Conservation (phyloP, 2,113 vertebrate genomes). For the Hystrix cristata region DNA sequence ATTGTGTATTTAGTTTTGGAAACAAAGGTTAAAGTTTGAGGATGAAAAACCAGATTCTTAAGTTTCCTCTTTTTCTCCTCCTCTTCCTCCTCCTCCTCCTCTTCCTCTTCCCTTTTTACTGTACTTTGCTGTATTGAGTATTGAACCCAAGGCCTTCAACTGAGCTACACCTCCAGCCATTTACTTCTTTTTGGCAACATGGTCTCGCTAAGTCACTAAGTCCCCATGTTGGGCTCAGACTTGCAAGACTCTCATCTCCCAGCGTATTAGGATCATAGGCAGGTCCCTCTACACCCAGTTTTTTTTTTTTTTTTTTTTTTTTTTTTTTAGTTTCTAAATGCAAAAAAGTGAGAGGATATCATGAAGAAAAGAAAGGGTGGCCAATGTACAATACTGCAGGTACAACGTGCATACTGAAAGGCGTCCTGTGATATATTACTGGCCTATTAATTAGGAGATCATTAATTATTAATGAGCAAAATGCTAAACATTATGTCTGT, state of each 20-base stretch:
- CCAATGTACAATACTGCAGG: neutral
- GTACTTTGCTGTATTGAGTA: neutral
- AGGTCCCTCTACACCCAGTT: neutral
- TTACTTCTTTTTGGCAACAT: neutral
- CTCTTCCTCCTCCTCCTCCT: too few species aligned
- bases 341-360: neutral
- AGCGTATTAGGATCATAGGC: neutral
- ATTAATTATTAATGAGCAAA: neutral
- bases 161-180: neutral
- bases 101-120: neutral
- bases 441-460: neutral
- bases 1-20: neutral
- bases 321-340: neutral
- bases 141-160: neutral
- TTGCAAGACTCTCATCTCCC: neutral
- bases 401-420: neutral
- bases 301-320: too few species aligned
- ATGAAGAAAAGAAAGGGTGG: neutral
- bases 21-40: neutral
- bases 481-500: neutral
- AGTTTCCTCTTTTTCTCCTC: neutral
- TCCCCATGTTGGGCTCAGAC: neutral
- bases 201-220: neutral
- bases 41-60: neutral
- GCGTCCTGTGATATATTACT: neutral